phyloP scores from a whole-genome alignment of 2,113 vertebrate species.

The Sminthopsis crassicaudata region DNA sequence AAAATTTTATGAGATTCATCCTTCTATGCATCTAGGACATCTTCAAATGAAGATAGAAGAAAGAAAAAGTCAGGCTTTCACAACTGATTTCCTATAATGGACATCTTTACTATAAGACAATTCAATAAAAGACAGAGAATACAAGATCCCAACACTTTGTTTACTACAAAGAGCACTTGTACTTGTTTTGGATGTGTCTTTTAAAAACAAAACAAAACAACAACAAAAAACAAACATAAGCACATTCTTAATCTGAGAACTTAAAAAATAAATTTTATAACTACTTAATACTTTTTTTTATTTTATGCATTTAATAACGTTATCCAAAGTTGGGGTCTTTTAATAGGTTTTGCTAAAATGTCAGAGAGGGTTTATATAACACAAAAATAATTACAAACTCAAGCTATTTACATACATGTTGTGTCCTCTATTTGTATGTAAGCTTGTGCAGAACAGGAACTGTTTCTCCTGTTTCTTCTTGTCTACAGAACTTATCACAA shows the following conservation, averaged over 20 bases:
- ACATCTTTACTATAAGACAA: not conserved
- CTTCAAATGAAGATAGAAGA: not conserved
- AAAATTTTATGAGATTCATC: not conserved
- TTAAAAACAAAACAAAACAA: not conserved
- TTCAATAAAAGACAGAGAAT: not conserved
- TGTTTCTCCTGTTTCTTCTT: not conserved
- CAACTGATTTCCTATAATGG: not conserved
- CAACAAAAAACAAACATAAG: not conserved
- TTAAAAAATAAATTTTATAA: not conserved
- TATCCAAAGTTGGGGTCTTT: not conserved
- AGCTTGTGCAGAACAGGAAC: not conserved
- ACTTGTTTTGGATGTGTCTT: not conserved
- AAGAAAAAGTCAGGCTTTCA: not conserved
- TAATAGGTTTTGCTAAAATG: not conserved
- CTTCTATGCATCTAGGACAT: not conserved
- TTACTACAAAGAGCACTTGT: not conserved
- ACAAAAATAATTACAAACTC: not conserved
- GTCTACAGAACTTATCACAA: not conserved
- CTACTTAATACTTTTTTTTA: not conserved
- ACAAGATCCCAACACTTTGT: not conserved
- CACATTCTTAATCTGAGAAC: not conserved
- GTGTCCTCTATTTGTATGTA: not conserved
- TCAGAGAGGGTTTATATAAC: not conserved
- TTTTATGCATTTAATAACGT: not conserved
- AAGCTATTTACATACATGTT: not conserved